A percentile compares a stretch with the other conserved stretches of the same genome.
Conservation (phyloP, 2,113 vertebrate species). For the Plecotus auritus region DNA sequence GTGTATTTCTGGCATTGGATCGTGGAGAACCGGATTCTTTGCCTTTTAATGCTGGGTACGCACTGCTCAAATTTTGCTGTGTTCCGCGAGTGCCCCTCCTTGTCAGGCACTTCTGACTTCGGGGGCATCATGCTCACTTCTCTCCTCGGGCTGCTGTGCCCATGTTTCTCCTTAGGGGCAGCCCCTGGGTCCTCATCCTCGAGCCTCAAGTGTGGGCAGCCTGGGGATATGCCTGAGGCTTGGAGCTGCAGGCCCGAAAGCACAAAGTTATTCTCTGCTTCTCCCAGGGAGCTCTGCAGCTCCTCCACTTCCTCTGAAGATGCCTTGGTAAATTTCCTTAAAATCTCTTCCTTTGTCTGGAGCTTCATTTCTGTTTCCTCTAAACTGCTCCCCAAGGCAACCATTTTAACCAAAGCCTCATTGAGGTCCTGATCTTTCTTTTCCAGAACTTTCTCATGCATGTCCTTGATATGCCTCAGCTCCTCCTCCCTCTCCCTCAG, state of each 20-base stretch:
- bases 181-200: constrained; percentile 69
- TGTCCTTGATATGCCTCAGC: constrained; percentile 87
- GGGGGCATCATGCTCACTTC: constrained; percentile 16
- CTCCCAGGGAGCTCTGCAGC: constrained; percentile 74
- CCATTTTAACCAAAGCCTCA: constrained; percentile 91
- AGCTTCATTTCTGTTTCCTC: constrained; percentile 90
- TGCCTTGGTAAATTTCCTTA: constrained; percentile 81
- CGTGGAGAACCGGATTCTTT: constrained; percentile 92
- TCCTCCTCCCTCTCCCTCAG: constrained; percentile 92
- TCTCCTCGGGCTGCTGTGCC: constrained; percentile 23
- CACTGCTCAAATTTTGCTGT: constrained; percentile 80
- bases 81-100: constrained; percentile 70
- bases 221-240: constrained; percentile 68
- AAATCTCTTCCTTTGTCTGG: constrained; percentile 87
- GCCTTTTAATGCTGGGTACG: constrained; percentile 84
- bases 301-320: constrained; percentile 79
- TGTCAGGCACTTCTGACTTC: constrained; percentile 71
- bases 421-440: constrained; percentile 91
- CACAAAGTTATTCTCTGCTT: constrained; percentile 80
- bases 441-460: constrained; percentile 86
- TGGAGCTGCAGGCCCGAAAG: constrained; percentile 81
- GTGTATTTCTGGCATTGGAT: constrained; percentile 95
- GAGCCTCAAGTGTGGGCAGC: constrained; percentile 21
- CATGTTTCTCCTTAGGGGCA: constrained; percentile 66
- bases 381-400: constrained; percentile 87